These are phyloP conservation scores for Odontamblyopus lacepedii DNA, from an alignment of 2,797 vertebrate species.

Conservation along the genomic window DNA sequence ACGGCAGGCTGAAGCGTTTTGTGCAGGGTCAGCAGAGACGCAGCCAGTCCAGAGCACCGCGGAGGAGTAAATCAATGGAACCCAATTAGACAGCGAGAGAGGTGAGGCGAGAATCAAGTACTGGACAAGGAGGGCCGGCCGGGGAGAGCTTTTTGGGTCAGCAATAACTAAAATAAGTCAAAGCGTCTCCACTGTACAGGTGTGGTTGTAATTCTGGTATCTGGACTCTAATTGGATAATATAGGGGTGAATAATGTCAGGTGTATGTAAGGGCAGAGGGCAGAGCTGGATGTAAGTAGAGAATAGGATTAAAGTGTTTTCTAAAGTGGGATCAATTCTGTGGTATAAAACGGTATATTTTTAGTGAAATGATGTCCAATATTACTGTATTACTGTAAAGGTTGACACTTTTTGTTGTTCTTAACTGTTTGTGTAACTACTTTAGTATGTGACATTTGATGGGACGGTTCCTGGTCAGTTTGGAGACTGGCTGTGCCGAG, in stretches of 20 bases:
- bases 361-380: too few species aligned
- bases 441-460: too few species aligned
- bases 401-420: too few species aligned
- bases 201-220: not conserved
- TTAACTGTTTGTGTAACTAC: too few species aligned
- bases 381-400: too few species aligned
- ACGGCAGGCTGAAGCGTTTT: conserved; percentile 69
- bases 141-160: conserved; percentile 32
- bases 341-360: too few species aligned
- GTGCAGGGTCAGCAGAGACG: conserved; percentile 78
- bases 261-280: not conserved
- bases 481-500: too few species aligned
- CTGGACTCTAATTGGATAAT: not conserved
- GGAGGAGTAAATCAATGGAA: conserved; percentile 77
- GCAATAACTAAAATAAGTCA: conserved; percentile 30
- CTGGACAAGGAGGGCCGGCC: conserved; percentile 35
- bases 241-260: not conserved
- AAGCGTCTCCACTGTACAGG: conserved; percentile 15
- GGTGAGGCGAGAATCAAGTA: conserved; percentile 58
- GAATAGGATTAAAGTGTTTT: not conserved
- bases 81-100: conserved; percentile 68
- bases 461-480: too few species aligned
- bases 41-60: conserved; percentile 65
- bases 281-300: not conserved
- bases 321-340: too few species aligned